These are phyloP conservation scores for Alcedo atthis DNA, from an alignment of 2,797 vertebrate species.

Conservation along the genomic window DNA sequence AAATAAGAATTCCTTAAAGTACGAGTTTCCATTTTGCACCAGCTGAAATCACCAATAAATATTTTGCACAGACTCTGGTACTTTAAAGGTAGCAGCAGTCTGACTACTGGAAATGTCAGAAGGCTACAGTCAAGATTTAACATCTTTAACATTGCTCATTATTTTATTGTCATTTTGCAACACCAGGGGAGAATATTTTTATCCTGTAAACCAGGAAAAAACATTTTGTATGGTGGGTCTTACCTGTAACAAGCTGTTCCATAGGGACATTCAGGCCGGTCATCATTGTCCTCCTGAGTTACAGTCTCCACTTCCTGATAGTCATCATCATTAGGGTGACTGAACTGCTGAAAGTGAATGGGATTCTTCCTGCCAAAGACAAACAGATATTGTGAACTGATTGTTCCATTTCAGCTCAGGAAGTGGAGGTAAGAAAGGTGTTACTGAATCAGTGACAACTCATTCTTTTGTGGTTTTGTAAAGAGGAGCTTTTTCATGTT, in stretches of 20 bases:
- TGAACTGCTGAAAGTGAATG: slow-evolving; percentile 80
- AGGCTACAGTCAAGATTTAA: background rate
- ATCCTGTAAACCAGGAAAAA: background rate
- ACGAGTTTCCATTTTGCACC: background rate
- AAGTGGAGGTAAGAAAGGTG: background rate
- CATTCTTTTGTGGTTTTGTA: background rate
- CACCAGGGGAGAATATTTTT: background rate
- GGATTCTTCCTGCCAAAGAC: slow-evolving; percentile 79
- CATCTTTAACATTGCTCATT: background rate
- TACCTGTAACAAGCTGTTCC: slow-evolving; percentile 81
- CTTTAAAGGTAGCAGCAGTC: background rate
- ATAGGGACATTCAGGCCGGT: slow-evolving; percentile 76
- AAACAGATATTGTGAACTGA: background rate
- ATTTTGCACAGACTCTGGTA: background rate
- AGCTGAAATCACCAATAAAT: background rate
- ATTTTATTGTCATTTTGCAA: background rate
- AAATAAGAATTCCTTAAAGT: background rate
- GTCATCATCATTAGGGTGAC: slow-evolving; percentile 79
- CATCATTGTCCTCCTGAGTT: slow-evolving; percentile 19
- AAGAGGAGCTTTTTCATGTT: background rate
- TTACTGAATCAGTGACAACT: background rate
- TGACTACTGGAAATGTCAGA: background rate
- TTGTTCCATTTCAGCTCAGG: background rate
- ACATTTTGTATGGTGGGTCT: background rate
- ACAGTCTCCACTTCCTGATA: background rate